Evolutionary conservation across 2,888 invertebrate genomes (phyloP).

Genomic region (Tanypteryx hageni): DNA sequence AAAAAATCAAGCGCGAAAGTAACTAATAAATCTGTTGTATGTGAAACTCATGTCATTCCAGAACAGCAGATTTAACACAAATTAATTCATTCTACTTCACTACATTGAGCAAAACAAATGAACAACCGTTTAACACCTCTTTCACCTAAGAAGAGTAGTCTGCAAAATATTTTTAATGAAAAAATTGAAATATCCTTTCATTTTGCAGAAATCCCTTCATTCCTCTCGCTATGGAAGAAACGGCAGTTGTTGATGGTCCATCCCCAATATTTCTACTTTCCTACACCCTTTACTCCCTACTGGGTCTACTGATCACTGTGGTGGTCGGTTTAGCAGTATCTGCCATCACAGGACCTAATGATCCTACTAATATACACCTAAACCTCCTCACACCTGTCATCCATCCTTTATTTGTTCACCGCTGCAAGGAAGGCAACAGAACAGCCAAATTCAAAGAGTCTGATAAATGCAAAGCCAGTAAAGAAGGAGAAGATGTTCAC

Average conservation of each 20-base stretch:
- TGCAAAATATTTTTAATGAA: too few species aligned
- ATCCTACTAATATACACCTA: background rate
- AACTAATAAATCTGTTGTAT: too few species aligned
- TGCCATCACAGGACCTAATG: constrained; percentile 18
- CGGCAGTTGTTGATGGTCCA: background rate
- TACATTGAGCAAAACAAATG: too few species aligned
- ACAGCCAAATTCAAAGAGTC: background rate
- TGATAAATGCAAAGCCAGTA: background rate
- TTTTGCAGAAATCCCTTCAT: background rate
- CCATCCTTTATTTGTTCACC: background rate
- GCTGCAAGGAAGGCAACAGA: background rate
- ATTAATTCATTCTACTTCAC: too few species aligned
- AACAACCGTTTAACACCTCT: too few species aligned
- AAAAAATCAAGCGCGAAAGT: too few species aligned
- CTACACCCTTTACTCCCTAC: constrained; percentile 1
- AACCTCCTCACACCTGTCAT: constrained; percentile 24
- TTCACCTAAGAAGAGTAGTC: too few species aligned
- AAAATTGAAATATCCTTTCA: background rate
- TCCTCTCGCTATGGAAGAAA: background rate
- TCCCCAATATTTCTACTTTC: constrained; percentile 2
- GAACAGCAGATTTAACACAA: too few species aligned
- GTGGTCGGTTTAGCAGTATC: background rate
- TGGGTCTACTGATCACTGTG: background rate
- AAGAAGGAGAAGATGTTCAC: background rate
- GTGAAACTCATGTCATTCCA: too few species aligned